Evolutionary conservation across 2,888 invertebrate species (phyloP).

Genomic region (Apamea anceps): DNA sequence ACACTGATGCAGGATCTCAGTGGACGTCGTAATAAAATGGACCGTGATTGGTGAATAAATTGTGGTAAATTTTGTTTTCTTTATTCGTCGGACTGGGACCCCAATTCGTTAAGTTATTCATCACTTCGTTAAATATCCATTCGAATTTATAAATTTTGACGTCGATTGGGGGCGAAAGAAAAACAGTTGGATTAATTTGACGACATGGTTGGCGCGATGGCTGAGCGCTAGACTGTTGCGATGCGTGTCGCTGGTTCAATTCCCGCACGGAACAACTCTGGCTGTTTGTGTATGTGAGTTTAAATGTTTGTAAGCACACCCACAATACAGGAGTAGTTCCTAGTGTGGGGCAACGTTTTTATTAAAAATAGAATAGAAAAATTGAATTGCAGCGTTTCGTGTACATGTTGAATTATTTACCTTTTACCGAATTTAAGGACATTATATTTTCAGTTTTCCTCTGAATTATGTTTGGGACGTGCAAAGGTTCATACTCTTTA

Average conservation of each 20-base stretch:
- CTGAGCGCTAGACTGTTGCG: too few relatives aligned
- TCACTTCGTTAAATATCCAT: slow-evolving; percentile 55
- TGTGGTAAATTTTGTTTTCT: slow-evolving; percentile 54
- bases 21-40: slow-evolving; percentile 44
- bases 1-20: slow-evolving; percentile 49
- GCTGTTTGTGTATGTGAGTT: too few relatives aligned
- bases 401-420: slow-evolving; percentile 5
- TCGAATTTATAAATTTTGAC: slow-evolving; percentile 40
- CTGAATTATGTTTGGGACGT: not conserved
- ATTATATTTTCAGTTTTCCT: not conserved
- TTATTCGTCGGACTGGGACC: slow-evolving; percentile 38
- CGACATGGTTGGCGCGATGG: too few relatives aligned
- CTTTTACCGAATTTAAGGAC: not conserved
- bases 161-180: slow-evolving; percentile 20
- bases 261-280: too few relatives aligned
- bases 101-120: slow-evolving; percentile 51
- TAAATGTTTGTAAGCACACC: too few relatives aligned
- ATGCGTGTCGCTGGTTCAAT: too few relatives aligned
- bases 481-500: too few relatives aligned
- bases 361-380: too few relatives aligned
- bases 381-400: slow-evolving; percentile 6
- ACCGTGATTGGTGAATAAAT: slow-evolving; percentile 58
- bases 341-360: too few relatives aligned
- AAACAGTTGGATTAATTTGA: slow-evolving; percentile 30
- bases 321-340: too few relatives aligned